phyloP scores from a whole-genome alignment of 2,797 vertebrate species.

The Macropus fuliginosus region DNA sequence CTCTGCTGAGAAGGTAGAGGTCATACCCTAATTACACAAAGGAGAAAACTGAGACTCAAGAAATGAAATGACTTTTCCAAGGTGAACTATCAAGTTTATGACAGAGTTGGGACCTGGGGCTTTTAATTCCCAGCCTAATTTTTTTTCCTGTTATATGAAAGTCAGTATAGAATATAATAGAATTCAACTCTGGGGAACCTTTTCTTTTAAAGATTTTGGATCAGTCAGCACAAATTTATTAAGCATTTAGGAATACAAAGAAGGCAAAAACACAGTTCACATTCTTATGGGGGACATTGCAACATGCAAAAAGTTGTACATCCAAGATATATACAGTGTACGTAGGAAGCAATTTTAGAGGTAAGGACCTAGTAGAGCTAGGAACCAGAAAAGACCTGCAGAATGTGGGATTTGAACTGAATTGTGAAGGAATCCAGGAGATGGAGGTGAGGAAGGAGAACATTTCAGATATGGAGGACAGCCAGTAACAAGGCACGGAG shows the following conservation, averaged over 20 bases:
- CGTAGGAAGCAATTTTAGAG: neutral
- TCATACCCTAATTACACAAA: neutral
- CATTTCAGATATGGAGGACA: neutral
- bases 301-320: neutral
- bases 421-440: neutral
- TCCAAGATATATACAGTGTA: neutral
- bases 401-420: neutral
- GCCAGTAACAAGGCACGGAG: neutral
- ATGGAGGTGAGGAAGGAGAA: neutral
- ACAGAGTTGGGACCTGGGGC: neutral
- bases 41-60: neutral
- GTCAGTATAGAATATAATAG: neutral
- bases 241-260: neutral
- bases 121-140: neutral
- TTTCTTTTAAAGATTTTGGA: neutral
- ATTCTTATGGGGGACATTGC: neutral
- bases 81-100: neutral
- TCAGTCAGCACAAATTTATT: neutral
- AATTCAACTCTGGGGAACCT: neutral
- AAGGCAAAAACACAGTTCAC: neutral
- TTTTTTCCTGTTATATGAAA: neutral
- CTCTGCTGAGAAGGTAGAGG: neutral
- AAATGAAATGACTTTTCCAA: neutral
- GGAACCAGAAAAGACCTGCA: neutral
- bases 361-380: neutral